Conservation (phyloP, 2,888 invertebrate genomes). For the Rotaria sp. region DNA sequence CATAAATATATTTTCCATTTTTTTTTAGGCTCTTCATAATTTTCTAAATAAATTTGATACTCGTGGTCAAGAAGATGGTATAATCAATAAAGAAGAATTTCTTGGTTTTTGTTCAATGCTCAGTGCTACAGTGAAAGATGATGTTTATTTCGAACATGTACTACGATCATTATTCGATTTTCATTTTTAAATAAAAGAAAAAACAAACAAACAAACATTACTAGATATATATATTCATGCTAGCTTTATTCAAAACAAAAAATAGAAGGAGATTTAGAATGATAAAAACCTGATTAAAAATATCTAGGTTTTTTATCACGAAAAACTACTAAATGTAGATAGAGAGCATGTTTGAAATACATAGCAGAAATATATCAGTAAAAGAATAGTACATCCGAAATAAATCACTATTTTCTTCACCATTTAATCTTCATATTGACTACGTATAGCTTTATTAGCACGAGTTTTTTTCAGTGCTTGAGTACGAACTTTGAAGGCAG, state of each 20-base stretch:
- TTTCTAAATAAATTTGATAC: conserved; percentile 12
- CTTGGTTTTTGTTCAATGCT: background rate
- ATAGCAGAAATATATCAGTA: background rate
- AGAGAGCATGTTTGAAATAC: background rate
- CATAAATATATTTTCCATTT: background rate
- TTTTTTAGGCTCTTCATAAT: background rate
- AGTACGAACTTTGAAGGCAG: conserved; percentile 10
- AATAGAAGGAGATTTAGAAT: background rate
- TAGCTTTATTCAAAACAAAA: background rate
- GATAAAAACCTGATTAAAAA: background rate
- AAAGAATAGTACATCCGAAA: background rate
- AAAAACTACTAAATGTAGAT: background rate
- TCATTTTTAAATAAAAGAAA: background rate
- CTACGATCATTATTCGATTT: conserved; percentile 1
- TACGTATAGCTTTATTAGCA: background rate
- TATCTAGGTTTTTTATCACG: background rate
- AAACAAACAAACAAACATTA: background rate
- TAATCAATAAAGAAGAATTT: background rate
- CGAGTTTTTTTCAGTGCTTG: conserved; percentile 7
- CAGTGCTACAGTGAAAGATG: background rate
- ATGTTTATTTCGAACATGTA: conserved; percentile 12
- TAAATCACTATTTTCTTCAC: background rate
- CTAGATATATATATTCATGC: background rate
- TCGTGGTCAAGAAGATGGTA: background rate
- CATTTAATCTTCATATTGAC: background rate